Evolutionary conservation across 2,888 invertebrate species (phyloP), one percentile per base, ranked within the genome.

Genomic region (Diarsia rubi): DNA sequence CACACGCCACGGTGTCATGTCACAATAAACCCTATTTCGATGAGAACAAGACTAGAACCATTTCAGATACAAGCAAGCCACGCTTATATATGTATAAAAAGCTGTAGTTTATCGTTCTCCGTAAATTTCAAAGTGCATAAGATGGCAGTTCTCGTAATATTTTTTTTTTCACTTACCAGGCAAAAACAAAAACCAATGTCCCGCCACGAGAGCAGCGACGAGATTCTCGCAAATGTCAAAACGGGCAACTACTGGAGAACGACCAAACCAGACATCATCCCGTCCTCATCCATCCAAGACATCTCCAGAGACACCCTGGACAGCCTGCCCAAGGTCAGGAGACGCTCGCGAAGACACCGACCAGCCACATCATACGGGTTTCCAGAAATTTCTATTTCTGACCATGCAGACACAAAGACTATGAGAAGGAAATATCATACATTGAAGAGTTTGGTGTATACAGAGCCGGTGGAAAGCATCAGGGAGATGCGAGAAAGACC

Each of bases 231-330:
- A 2, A 96, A 94, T 86, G 93, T 94, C 6, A 95, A 95, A 81
- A 90, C 90, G 0, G 96, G 96, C 0, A 92, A 92, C 84, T 96
- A 93, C 84, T 96, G 96, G 96, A 87, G 96, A 66, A 95, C 87
- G 44, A 92, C 94, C 0, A 96, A 96, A 83, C 96, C 96, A 0
- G 96, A 96, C 83, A 93, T 96, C 67, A 95, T 96, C 5, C 95
- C 96, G 0, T 91, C 94, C 3, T 83, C 91, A 6, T 93, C 93
- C 21, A 78, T 82, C 57, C 92, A 92, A 69, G 92, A 93, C 12
- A 81, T 90, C 5, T 75, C 87, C 47, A 85, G 86, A 67, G 89
- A 90, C 16, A 84, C 83, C 3, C 57, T 87, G 16, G 94, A 93
- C 37, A 82, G 80, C 45, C 72, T 90, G 6, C 93, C 94, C 0